Conservation (phyloP, 2,888 invertebrate species). For the Blastobasis lacticolella region DNA sequence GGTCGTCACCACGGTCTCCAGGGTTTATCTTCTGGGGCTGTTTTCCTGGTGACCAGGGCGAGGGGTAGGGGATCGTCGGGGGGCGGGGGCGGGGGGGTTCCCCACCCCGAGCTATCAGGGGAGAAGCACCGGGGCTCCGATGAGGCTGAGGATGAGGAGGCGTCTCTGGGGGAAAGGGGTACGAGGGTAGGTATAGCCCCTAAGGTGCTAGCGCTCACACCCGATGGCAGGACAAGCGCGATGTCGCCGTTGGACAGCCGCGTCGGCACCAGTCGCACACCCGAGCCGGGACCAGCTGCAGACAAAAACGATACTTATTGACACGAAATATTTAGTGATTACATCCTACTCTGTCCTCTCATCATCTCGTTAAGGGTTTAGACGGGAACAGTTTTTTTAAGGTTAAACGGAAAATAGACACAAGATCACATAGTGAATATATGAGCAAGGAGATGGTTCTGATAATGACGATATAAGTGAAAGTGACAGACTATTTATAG, state of each 20-base stretch:
- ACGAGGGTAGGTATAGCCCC: constrained; percentile 79
- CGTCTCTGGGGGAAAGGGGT: constrained; percentile 83
- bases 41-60: constrained; percentile 81
- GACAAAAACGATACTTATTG: constrained; percentile 20
- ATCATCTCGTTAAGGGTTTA: too few species aligned
- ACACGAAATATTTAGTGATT: too few species aligned
- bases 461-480: too few species aligned
- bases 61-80: constrained; percentile 73
- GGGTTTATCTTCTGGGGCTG: constrained; percentile 80
- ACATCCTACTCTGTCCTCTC: too few species aligned
- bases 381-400: too few species aligned
- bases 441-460: too few species aligned
- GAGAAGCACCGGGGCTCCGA: constrained; percentile 75
- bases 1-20: constrained; percentile 86
- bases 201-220: constrained; percentile 65
- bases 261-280: constrained; percentile 86
- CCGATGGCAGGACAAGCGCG: constrained; percentile 84
- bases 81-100: constrained; percentile 47
- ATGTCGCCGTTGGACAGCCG: constrained; percentile 88
- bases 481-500: too few species aligned
- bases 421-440: too few species aligned
- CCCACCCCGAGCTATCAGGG: constrained; percentile 72
- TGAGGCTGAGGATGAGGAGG: constrained; percentile 78
- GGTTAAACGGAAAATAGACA: too few species aligned
- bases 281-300: constrained; percentile 78